phyloP scores from a whole-genome alignment of 2,113 vertebrate genomes.

The Psammodynastes pulverulentus region DNA sequence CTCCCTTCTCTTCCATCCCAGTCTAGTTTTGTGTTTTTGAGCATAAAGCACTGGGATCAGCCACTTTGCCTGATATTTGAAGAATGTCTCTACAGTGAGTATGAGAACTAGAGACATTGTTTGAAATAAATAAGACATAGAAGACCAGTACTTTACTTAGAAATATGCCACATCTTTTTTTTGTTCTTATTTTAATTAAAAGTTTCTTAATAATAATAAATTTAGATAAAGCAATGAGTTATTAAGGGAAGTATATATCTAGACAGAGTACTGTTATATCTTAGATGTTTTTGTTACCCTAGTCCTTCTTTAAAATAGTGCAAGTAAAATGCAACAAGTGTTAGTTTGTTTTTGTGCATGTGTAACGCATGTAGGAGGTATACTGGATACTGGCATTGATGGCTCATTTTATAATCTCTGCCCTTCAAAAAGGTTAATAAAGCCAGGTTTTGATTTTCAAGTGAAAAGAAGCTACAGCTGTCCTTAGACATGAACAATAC shows the following conservation, averaged over 20 bases:
- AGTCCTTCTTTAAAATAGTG: neutral
- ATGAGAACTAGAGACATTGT: neutral
- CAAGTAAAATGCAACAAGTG: slow-evolving; percentile 30
- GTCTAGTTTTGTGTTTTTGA: neutral
- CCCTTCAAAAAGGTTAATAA: slow-evolving; percentile 47
- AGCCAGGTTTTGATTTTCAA: slow-evolving; percentile 56
- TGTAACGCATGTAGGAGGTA: neutral
- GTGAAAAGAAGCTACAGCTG: slow-evolving; percentile 54
- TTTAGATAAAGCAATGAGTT: neutral
- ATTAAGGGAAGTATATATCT: neutral
- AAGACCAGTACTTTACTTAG: neutral
- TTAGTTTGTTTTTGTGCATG: slow-evolving; percentile 24
- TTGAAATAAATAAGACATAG: neutral
- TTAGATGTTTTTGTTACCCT: neutral
- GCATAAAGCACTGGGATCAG: neutral
- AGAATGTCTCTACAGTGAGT: neutral
- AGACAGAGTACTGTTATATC: neutral
- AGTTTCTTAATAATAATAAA: neutral
- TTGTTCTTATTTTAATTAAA: neutral
- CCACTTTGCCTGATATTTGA: neutral
- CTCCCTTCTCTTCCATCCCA: neutral
- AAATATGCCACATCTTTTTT: neutral
- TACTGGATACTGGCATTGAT: slow-evolving; percentile 14
- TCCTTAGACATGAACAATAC: slow-evolving; percentile 64
- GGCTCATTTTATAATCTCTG: slow-evolving; percentile 48